Evolutionary conservation across 2,113 vertebrate genomes (phyloP).

Genomic region (Stigmatopora argus): DNA sequence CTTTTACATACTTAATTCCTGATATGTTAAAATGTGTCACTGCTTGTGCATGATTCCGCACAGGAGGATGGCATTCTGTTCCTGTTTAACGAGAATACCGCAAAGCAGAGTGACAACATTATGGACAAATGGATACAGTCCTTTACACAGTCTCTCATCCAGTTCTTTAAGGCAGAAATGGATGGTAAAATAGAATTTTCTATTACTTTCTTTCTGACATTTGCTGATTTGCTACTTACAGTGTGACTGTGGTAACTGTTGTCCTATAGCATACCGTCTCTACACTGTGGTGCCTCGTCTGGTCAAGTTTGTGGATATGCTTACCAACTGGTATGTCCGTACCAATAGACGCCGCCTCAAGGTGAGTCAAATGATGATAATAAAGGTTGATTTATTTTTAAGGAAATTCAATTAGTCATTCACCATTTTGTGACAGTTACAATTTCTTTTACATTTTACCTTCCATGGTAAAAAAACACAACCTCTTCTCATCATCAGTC

Average conservation of each 20-base stretch:
- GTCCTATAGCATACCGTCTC: slow-evolving; percentile 80
- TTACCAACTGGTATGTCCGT: slow-evolving; percentile 98
- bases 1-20: not conserved
- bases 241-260: not conserved
- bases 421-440: not conserved
- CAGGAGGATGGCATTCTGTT: slow-evolving; percentile 85
- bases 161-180: slow-evolving; percentile 94
- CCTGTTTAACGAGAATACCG: slow-evolving; percentile 82
- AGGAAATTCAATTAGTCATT: not conserved
- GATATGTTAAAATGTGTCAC: not conserved
- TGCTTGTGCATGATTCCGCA: slow-evolving; percentile 1
- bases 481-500: no score
- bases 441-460: no score
- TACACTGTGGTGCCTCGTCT: slow-evolving; percentile 94
- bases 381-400: not conserved
- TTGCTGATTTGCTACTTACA: not conserved
- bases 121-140: slow-evolving; percentile 97
- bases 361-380: slow-evolving; percentile 66
- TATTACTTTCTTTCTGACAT: not conserved
- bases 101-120: slow-evolving; percentile 82
- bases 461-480: no score
- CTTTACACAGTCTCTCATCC: slow-evolving; percentile 91
- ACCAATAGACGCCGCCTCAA: slow-evolving; percentile 94
- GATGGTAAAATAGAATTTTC: slow-evolving; percentile 64
- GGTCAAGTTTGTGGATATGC: slow-evolving; percentile 93